phyloP scores from a whole-genome alignment of 2,888 invertebrate species.

The Eledona agricola region DNA sequence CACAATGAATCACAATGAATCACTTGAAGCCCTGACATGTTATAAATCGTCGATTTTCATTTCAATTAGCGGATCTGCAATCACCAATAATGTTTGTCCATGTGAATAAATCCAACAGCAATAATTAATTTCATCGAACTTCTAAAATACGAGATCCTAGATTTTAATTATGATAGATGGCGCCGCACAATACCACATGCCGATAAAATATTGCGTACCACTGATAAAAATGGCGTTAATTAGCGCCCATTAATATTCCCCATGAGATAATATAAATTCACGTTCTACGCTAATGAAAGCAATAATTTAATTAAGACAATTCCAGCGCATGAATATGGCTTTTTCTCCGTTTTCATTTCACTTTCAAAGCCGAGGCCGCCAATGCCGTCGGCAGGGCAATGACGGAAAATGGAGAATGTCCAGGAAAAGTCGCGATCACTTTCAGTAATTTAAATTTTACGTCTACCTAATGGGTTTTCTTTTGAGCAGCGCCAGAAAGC shows the following conservation, averaged over 20 bases:
- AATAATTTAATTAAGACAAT: slow-evolving; percentile 18
- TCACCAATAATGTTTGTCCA: no score
- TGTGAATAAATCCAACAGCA: no score
- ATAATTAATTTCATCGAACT: slow-evolving; percentile 16
- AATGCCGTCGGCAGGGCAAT: no score
- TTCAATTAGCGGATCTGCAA: no score
- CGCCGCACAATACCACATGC: slow-evolving; percentile 10
- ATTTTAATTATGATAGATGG: slow-evolving; percentile 21
- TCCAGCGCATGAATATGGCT: slow-evolving; percentile 9
- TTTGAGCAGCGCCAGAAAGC: slow-evolving; percentile 20
- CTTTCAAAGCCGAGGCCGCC: no score
- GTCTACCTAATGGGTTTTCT: no score
- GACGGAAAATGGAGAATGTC: slow-evolving; percentile 4
- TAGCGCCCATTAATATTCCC: slow-evolving; percentile 9
- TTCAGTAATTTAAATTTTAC: no score
- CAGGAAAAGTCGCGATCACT: no score
- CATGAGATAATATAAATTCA: slow-evolving; percentile 5
- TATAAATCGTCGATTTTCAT: no score
- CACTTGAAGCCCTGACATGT: no score
- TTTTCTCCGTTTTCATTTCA: slow-evolving; percentile 3
- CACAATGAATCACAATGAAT: no score
- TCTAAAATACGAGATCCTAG: slow-evolving; percentile 1
- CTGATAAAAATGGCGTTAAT: slow-evolving; percentile 7
- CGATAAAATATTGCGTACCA: slow-evolving; percentile 1
- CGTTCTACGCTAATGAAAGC: slow-evolving; percentile 8